These are phyloP conservation scores for Natator depressus DNA, from an alignment of 2,113 vertebrate genomes.

Conservation along the genomic window DNA sequence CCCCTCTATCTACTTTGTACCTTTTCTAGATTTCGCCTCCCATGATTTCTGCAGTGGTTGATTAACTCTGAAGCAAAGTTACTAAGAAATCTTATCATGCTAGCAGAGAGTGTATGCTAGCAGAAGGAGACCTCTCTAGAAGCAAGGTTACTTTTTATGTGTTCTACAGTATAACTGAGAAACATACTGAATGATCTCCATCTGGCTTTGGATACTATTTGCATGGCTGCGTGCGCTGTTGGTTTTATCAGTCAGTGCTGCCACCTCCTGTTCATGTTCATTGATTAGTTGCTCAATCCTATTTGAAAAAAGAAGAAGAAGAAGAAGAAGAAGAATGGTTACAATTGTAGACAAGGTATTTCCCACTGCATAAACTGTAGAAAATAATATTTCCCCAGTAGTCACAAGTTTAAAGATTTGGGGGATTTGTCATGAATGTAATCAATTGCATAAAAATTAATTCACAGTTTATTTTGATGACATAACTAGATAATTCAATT, in stretches of 20 bases:
- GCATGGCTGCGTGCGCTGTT: slow-evolving; percentile 57
- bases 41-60: not conserved
- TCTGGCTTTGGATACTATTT: slow-evolving; percentile 61
- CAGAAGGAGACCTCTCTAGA: not conserved
- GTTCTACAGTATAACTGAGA: not conserved
- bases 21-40: not conserved
- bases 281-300: slow-evolving; percentile 76
- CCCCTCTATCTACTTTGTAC: rapidly evolving
- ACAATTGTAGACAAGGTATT: not conserved
- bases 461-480: not conserved
- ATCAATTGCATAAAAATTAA: rapidly evolving
- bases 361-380: not conserved
- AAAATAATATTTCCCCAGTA: not conserved
- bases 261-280: slow-evolving; percentile 81
- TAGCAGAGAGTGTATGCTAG: not conserved
- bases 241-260: slow-evolving; percentile 75
- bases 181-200: slow-evolving; percentile 78
- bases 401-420: rapidly evolving
- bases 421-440: not conserved
- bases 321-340: not conserved
- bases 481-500: not conserved
- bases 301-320: not conserved
- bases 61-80: not conserved
- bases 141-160: not conserved
- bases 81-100: not conserved